A percentile compares a stretch with the other conserved stretches of the same genome.
phyloP scores from a whole-genome alignment of 2,797 vertebrate genomes.

The Sibirionetta formosa region DNA sequence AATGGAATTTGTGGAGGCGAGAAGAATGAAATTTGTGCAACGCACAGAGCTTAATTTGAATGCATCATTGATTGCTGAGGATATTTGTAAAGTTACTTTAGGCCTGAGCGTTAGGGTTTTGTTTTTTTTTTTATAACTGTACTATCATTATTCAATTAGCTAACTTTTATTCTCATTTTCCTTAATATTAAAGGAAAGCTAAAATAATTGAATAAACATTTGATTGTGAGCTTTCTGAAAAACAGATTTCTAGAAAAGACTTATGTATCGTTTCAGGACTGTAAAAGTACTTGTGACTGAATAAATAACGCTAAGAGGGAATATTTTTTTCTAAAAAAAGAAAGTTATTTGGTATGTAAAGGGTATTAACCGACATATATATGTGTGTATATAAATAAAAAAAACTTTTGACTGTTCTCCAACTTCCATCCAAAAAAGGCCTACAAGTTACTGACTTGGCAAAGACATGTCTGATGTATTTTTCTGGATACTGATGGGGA shows the following conservation, averaged over 20 bases:
- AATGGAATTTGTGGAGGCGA: not conserved
- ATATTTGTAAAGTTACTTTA: constrained; percentile 5
- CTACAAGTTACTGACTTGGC: rapidly evolving
- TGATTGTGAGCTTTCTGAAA: not conserved
- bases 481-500: not conserved
- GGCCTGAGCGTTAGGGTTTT: not conserved
- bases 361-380: not conserved
- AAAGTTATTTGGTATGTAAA: not conserved
- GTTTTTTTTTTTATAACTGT: not conserved
- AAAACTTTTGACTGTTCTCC: not conserved
- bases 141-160: not conserved
- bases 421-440: not conserved
- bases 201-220: not conserved
- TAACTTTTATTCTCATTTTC: not conserved
- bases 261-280: not conserved
- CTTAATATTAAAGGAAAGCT: not conserved
- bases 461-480: rapidly evolving
- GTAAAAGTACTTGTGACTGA: rapidly evolving
- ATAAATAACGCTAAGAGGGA: not conserved
- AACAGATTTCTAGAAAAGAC: not conserved
- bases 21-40: not conserved
- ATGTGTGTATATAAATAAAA: too few relatives aligned
- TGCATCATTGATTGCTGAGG: not conserved
- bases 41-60: not conserved
- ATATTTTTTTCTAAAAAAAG: not conserved